These are phyloP conservation scores for Habrosyne pyritoides DNA, from an alignment of 2,888 invertebrate species.

Conservation along the genomic window DNA sequence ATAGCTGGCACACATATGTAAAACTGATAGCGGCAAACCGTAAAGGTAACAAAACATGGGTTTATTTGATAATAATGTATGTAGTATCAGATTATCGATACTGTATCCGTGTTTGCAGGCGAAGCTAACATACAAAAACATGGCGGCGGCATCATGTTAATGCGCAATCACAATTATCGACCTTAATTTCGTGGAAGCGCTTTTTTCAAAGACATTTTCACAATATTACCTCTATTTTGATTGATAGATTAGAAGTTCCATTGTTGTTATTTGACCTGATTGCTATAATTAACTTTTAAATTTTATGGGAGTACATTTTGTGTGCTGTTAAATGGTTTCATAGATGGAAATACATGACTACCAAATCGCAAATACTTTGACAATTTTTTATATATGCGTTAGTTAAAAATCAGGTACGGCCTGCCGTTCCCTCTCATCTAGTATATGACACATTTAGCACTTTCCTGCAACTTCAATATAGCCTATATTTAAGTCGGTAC, in stretches of 20 bases:
- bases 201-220: not conserved
- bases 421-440: too few relatives aligned
- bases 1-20: conserved; percentile 64
- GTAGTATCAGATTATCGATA: conserved; percentile 71
- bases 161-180: conserved; percentile 28
- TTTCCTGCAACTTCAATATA: too few relatives aligned
- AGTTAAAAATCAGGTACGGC: too few relatives aligned
- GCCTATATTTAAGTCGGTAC: too few relatives aligned
- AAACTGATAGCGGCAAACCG: conserved; percentile 74
- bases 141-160: conserved; percentile 36
- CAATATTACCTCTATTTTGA: not conserved
- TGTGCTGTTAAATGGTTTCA: too few relatives aligned
- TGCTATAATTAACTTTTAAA: not conserved
- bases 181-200: conserved; percentile 8
- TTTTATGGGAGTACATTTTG: too few relatives aligned
- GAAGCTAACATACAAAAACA: conserved; percentile 40
- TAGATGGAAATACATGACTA: too few relatives aligned
- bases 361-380: too few relatives aligned
- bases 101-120: conserved; percentile 59
- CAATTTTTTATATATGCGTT: too few relatives aligned
- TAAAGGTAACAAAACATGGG: conserved; percentile 76
- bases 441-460: too few relatives aligned
- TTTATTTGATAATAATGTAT: conserved; percentile 76
- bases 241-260: not conserved
- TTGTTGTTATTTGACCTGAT: not conserved